These are phyloP conservation scores for Enteromius fasciolatus DNA, from an alignment of 2,797 vertebrate genomes.

Conservation along the genomic window DNA sequence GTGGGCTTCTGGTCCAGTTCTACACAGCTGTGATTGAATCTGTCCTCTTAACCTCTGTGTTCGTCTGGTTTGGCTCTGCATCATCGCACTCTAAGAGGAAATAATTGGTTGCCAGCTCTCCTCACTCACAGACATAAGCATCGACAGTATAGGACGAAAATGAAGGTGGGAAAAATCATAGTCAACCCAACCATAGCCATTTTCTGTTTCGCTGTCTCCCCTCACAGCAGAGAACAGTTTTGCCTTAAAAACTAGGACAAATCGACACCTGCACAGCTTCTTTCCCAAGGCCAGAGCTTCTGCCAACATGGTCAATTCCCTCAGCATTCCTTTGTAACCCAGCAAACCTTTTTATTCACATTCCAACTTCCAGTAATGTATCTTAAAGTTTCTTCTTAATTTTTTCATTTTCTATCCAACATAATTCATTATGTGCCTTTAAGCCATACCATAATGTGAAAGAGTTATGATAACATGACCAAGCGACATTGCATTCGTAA, in stretches of 20 bases:
- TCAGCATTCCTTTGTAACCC: neutral
- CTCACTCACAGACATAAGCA: conserved; percentile 24
- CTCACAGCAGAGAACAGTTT: neutral
- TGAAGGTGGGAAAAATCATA: neutral
- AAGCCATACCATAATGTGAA: neutral
- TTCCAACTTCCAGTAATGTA: neutral
- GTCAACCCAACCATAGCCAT: neutral
- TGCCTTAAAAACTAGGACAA: conserved; percentile 24
- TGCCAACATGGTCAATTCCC: conserved; percentile 17
- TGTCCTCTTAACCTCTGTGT: conserved; percentile 17
- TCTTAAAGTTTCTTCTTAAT: neutral
- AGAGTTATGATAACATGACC: neutral
- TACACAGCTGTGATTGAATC: conserved; percentile 36
- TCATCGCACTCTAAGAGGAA: conserved; percentile 22
- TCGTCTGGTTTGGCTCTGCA: conserved; percentile 30
- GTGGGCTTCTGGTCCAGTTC: conserved; percentile 4
- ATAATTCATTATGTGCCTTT: neutral
- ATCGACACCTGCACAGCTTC: conserved; percentile 17
- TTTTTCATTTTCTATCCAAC: neutral
- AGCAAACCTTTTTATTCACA: conserved; percentile 16
- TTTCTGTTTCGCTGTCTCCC: neutral
- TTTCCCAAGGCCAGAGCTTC: conserved; percentile 16
- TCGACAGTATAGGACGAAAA: neutral
- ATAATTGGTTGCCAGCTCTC: conserved; percentile 29
- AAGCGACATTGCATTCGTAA: neutral